phyloP scores from a whole-genome alignment of 2,113 vertebrate species.

The Panthera leo region DNA sequence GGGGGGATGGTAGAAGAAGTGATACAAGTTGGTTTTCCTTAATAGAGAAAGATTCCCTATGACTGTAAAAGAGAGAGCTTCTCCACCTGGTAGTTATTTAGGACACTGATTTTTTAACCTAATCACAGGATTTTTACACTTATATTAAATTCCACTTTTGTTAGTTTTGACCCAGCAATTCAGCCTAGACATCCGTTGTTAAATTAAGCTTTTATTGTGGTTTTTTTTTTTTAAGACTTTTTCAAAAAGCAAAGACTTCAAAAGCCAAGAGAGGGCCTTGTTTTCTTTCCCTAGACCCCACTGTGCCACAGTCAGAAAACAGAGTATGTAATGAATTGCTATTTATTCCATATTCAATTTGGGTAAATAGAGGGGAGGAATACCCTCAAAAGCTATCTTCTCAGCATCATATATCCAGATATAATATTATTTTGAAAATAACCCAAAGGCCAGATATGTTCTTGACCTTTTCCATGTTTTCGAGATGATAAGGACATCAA shows the following conservation, averaged over 20 bases:
- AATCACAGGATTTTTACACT: slow-evolving; percentile 66
- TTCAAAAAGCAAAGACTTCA: not conserved
- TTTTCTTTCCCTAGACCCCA: not conserved
- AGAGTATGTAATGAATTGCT: not conserved
- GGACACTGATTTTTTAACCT: slow-evolving; percentile 62
- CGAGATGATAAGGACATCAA: not conserved
- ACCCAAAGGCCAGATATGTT: not conserved
- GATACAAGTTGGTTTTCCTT: not conserved
- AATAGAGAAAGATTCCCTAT: slow-evolving; percentile 53
- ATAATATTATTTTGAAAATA: slow-evolving; percentile 37
- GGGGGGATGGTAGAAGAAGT: not conserved
- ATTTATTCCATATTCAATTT: not conserved
- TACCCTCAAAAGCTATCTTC: not conserved
- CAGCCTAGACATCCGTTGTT: slow-evolving; percentile 50
- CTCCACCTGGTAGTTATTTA: slow-evolving; percentile 72
- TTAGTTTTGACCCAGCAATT: slow-evolving; percentile 66
- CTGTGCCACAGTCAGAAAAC: not conserved
- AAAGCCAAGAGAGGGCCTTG: slow-evolving; percentile 6
- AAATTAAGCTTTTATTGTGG: slow-evolving; percentile 58
- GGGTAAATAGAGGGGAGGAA: not conserved
- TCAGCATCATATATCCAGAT: not conserved
- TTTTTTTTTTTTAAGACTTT: not conserved
- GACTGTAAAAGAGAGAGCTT: slow-evolving; percentile 36
- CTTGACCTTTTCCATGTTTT: not conserved
- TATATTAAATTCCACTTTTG: slow-evolving; percentile 71